These are phyloP conservation scores for Drosophila jambulina DNA, from an alignment of 1,140 invertebrate species.

Conservation along the genomic window DNA sequence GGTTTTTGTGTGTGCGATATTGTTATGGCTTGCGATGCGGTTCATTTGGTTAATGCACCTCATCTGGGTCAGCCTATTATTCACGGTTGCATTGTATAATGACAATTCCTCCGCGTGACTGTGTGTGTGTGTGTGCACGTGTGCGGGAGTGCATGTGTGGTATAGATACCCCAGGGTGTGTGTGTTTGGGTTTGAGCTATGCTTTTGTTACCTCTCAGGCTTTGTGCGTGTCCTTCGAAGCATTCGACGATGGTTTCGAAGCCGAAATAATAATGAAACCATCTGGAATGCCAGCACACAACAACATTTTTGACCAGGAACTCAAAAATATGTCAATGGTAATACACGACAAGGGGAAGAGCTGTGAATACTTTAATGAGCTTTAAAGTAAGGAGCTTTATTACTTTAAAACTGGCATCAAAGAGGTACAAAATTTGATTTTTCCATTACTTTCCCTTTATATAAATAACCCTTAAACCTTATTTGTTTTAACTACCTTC, in stretches of 20 bases:
- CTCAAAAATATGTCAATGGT: neutral
- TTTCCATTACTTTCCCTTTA: neutral
- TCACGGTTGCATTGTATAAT: constrained; percentile 66
- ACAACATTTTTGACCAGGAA: neutral
- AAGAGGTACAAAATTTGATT: neutral
- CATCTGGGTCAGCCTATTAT: constrained; percentile 70
- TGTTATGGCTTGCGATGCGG: constrained; percentile 69
- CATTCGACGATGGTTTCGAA: constrained; percentile 13
- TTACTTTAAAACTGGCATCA: neutral
- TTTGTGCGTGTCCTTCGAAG: constrained; percentile 41
- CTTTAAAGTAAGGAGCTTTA: neutral
- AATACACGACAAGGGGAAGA: neutral
- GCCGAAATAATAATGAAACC: constrained; percentile 27
- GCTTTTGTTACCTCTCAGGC: constrained; percentile 48
- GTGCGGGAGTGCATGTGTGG: constrained; percentile 7
- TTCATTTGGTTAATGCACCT: constrained; percentile 82
- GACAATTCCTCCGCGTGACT: constrained; percentile 37
- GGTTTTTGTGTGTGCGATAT: constrained; percentile 28
- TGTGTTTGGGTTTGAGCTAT: constrained; percentile 15
- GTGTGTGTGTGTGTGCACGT: neutral
- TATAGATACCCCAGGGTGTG: constrained; percentile 4
- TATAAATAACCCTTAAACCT: neutral
- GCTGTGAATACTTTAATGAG: no score
- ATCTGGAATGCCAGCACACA: constrained; percentile 3
- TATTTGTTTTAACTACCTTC: neutral